phyloP scores from a whole-genome alignment of 2,113 vertebrate genomes.

The Philantomba maxwellii region DNA sequence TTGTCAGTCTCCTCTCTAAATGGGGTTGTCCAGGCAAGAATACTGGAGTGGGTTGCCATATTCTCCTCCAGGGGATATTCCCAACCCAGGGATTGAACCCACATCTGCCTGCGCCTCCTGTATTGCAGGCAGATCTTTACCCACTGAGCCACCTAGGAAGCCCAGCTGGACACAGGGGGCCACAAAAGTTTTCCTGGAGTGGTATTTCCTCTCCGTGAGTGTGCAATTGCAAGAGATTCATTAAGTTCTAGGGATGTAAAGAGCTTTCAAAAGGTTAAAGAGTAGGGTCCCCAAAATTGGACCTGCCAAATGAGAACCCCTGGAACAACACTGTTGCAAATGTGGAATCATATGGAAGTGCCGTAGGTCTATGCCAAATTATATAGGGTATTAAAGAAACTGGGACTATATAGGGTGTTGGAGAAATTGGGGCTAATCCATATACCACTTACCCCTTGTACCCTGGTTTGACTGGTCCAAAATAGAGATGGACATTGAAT shows the following conservation, averaged over 20 bases:
- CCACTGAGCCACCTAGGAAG: background rate
- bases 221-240: background rate
- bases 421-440: background rate
- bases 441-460: background rate
- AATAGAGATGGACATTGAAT: background rate
- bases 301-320: background rate
- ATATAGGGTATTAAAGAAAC: background rate
- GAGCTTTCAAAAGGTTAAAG: background rate
- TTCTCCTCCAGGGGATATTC: background rate
- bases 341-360: background rate
- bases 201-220: background rate
- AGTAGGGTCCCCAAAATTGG: background rate
- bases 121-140: background rate
- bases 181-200: background rate
- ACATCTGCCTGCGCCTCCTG: background rate
- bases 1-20: background rate
- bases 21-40: background rate
- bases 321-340: background rate
- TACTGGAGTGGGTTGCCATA: background rate
- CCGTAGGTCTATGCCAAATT: background rate
- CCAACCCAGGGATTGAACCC: background rate
- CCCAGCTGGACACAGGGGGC: background rate
- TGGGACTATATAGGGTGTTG: background rate
- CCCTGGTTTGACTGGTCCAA: constrained; percentile 10
- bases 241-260: background rate